phyloP scores from a whole-genome alignment of 1,140 invertebrate genomes.

The Sitodiplosis mosellana region DNA sequence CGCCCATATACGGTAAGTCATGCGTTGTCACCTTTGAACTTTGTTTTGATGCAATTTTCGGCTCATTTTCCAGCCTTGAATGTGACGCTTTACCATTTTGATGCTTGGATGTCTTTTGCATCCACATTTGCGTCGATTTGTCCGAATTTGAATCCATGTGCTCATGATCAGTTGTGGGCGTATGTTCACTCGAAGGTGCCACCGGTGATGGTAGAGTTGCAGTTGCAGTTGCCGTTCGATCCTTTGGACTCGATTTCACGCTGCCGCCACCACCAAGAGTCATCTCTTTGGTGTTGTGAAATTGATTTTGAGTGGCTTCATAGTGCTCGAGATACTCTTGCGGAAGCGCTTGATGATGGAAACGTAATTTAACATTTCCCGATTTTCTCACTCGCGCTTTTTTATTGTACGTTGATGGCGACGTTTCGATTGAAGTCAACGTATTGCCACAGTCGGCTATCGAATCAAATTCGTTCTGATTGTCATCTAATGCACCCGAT shows the following conservation, averaged over 20 bases:
- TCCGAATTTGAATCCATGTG: conserved; percentile 17
- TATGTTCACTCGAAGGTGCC: no score
- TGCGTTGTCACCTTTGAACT: conserved; percentile 45
- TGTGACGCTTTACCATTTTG: conserved; percentile 21
- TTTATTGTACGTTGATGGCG: neutral
- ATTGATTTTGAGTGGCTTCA: conserved; percentile 44
- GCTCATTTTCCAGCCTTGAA: conserved; percentile 8
- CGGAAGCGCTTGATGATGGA: conserved; percentile 62
- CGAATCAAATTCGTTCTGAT: conserved; percentile 9
- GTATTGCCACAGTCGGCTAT: neutral
- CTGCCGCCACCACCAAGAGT: neutral
- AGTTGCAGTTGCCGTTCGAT: conserved; percentile 9
- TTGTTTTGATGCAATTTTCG: conserved; percentile 22
- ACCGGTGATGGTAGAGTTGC: neutral
- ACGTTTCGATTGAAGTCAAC: neutral
- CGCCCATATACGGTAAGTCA: conserved; percentile 79
- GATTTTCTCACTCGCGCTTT: conserved; percentile 27
- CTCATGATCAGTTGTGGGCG: neutral
- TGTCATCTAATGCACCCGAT: conserved; percentile 20
- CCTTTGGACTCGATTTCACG: neutral
- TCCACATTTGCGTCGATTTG: conserved; percentile 49
- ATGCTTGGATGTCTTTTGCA: conserved; percentile 47
- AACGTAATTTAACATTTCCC: conserved; percentile 56
- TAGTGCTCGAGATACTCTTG: conserved; percentile 63
- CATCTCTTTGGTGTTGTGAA: conserved; percentile 12